Base-by-base conservation (phyloP, 2,797 vertebrate genomes). In the Poeciliopsis paucimaculata region DNA sequence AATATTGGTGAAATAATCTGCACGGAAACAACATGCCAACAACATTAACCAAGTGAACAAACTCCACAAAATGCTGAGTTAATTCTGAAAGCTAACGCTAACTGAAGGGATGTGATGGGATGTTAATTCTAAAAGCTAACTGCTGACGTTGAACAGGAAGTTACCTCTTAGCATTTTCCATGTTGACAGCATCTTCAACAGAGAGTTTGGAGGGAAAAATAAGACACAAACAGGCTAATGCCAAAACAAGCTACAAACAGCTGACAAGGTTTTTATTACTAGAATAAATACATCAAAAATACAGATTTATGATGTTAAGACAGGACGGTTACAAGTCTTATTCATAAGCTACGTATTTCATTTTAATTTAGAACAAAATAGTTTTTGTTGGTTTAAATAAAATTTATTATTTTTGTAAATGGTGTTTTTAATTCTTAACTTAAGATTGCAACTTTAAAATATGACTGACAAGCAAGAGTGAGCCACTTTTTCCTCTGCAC, bases 131-230 rank as follows among this genome's bases (percentile, higher is more conserved):
- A 89, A 26, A 84, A 45, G 74, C 86, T 88, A 88, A 74, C 71
- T 15, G 74, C 75, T 76, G 53, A 82, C 75, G 39, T 75, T 72
- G 79, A 71, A 31, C 3, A 8, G 49, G 34, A 66, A 0, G 60
- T 88, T 93, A 93, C 92, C 92, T 93, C 87, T 75, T 71, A 83
- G 80, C 16, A 73, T 75, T 84, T 82, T 49, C 66, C 6, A 47
- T 11, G 72, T 66, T 4, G 89, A 78, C 8, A n/a, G 3, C 82
- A 1, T 91, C 91, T 91, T 91, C 71, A 85, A 81, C 70, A 77
- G 90, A 89, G 70, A 90, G 88, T 88, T 89, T 90, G 87, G 62
- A 90, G 87, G 81, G 66, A 79, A 89, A 87, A 82, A 88, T 78
- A 62, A 88, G 84, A 92, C 71, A 90, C 71, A 85, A 79, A 85